Evolutionary conservation across 2,888 invertebrate genomes (phyloP), one percentile per base, ranked within the genome.

Genomic region (Aethes cnicana): DNA sequence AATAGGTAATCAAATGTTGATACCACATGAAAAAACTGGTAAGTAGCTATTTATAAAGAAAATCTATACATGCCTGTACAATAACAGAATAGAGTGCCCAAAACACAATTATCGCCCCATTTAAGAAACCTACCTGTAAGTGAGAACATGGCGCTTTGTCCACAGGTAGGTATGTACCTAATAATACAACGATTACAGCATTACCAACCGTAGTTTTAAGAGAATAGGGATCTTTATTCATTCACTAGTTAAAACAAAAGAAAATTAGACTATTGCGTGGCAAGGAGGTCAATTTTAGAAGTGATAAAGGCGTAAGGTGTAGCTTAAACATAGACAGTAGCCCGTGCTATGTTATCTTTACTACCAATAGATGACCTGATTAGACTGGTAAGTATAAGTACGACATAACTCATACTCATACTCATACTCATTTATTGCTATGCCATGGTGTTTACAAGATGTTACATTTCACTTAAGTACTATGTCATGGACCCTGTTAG

Each of bases 61-160:
- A 14, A 20, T 42, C 28, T 49, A 11, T 26, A 6, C 5, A 0
- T 4, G 11, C 5, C 30, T 3, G 36, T 50, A 36, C 50, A 3
- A 11, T 28, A 28, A 35, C n/a, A 11, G 28, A 33, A 20, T 20
- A 25, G 20, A 53, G 33, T 47, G 47, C 32, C 47, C 39, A 47
- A 53, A 47, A 53, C 47, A 46, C 47, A 53, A 53, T 53, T 53
- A 46, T 53, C 52, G 25, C 33, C 32, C 14, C 17, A 33, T 33
- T 52, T 33, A 44, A 37, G 23, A 39, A 28, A 49, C 23, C 30
- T 46, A 21, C 14, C 2, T 3, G 33, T 30, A 43, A 9, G 16
- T 35, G 6, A 20, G 43, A 30, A 30, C 12, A n/a, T n/a, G 9
- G 3, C 37, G 1, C 26, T 14, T 18, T 25, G 8, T 42, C 11